These are phyloP conservation scores for Aleadryas rufinucha DNA, from an alignment of 2,113 vertebrate species.

Conservation along the genomic window DNA sequence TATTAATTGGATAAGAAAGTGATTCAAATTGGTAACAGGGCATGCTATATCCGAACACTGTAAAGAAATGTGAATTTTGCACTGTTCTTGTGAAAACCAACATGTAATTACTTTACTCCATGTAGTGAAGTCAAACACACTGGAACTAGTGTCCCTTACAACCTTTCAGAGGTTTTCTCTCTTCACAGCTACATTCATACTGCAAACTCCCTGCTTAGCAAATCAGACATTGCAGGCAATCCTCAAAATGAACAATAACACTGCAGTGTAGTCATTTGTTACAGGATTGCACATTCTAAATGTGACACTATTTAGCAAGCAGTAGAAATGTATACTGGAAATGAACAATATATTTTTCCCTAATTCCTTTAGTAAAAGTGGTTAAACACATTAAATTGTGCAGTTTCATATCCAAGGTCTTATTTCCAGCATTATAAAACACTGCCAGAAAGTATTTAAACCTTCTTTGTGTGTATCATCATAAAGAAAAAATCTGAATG, in stretches of 20 bases:
- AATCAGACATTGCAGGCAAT: not conserved
- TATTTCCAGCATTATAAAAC: not conserved
- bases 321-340: not conserved
- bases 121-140: not conserved
- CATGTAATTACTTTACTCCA: slow-evolving; percentile 8
- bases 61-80: slow-evolving; percentile 35
- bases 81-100: slow-evolving; percentile 9
- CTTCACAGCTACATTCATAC: not conserved
- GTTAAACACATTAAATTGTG: not conserved
- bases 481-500: not conserved
- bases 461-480: not conserved
- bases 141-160: not conserved
- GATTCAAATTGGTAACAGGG: slow-evolving; percentile 27
- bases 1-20: slow-evolving; percentile 38
- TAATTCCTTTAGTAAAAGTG: not conserved
- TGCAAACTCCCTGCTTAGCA: not conserved
- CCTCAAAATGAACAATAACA: not conserved
- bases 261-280: not conserved
- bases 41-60: not conserved
- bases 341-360: not conserved
- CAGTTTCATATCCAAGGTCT: not conserved
- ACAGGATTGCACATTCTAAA: not conserved
- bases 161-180: not conserved
- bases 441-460: not conserved
- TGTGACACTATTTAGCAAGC: not conserved